Conservation (phyloP, 2,888 invertebrate species). For the Thera britannica region DNA sequence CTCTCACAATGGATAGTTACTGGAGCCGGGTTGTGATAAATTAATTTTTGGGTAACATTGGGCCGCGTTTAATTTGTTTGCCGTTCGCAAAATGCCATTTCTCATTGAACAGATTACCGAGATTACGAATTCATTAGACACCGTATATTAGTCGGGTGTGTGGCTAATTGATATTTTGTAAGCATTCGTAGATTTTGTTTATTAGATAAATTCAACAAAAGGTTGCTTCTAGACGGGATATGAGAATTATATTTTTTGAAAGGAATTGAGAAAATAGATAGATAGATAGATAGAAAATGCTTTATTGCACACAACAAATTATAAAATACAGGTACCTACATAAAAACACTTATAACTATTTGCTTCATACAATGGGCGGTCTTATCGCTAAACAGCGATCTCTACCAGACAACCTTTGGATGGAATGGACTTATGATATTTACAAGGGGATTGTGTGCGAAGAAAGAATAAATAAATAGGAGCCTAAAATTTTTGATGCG, state of each 20-base stretch:
- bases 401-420: too few species aligned
- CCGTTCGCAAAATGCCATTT: conserved; percentile 78
- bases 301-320: too few species aligned
- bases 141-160: conserved; percentile 69
- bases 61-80: conserved; percentile 78
- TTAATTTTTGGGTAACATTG: conserved; percentile 77
- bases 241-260: not conserved
- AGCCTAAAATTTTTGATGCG: too few species aligned
- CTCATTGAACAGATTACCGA: conserved; percentile 83
- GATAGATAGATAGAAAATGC: too few species aligned
- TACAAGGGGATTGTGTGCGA: too few species aligned
- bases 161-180: conserved; percentile 78
- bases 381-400: too few species aligned
- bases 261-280: too few species aligned
- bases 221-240: not conserved
- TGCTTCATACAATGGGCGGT: too few species aligned
- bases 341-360: too few species aligned
- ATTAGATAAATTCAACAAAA: conserved; percentile 1
- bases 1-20: conserved; percentile 65
- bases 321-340: too few species aligned
- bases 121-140: conserved; percentile 84
- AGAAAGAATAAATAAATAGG: too few species aligned
- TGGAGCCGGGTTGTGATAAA: conserved; percentile 72
- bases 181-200: conserved; percentile 49
- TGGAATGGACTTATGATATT: too few species aligned